Evolutionary conservation across 2,797 vertebrate genomes (phyloP), one percentile per base, ranked within the genome.

Genomic region (Acanthiza pusilla): DNA sequence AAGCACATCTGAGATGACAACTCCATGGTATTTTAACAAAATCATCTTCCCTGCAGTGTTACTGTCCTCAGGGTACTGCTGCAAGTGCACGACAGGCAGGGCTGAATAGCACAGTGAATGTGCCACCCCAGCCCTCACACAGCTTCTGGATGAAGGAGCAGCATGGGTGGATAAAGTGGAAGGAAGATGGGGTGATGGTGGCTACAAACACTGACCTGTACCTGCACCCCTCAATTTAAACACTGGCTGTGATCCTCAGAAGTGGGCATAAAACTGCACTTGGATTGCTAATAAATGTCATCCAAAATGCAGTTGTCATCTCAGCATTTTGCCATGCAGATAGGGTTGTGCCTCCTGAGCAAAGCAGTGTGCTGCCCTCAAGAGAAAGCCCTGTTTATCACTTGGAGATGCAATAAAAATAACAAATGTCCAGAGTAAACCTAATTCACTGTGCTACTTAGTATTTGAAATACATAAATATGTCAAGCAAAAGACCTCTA

Each of bases 401-500:
- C 98, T 98, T 97, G 93, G 97, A 98, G 97, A 98, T 97, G 98
- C 98, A 98, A 98, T 98, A 98, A 98, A 98, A 98, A 98, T 98
- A 98, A 98, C 97, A 97, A 98, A 98, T 98, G 98, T 83, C 98
- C 95, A 97, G 98, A 98, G 98, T 98, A 98, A 99, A 98, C 98
- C 98, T 98, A 98, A 98, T 99, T 99, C 98, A 99, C 99, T 98
- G 98, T 98, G 98, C 98, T 98, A 98, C 97, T 98, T 98, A 98
- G 98, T 98, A 98, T 99, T 98, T 98, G 98, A 99, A 99, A 99
- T 99, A 99, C 99, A 99, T 99, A 99, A 99, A 99, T 99, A 98
- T 99, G 99, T 98, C 98, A 98, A 98, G 98, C 98, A 98, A 98
- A 99, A 98, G 98, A 98, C 98, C 98, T 98, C 99, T 99, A 99